Conservation (phyloP, 2,888 invertebrate species). For the Isotomurus palustris region DNA sequence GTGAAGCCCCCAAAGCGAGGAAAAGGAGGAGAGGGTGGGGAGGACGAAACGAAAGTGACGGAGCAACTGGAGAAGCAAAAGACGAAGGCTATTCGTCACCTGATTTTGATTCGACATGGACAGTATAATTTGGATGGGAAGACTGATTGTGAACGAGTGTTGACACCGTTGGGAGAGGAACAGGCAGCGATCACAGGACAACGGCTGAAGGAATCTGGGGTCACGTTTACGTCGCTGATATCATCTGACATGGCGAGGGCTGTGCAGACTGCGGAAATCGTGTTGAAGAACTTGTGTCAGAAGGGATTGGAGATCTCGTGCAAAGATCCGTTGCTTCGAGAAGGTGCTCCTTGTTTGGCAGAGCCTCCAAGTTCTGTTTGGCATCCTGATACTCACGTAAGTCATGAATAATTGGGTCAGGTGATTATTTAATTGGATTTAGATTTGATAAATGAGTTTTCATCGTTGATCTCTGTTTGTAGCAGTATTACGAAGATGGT, state of each 20-base stretch:
- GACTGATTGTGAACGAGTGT: slow-evolving; percentile 65
- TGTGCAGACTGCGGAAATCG: slow-evolving; percentile 81
- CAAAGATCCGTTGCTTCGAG: slow-evolving; percentile 72
- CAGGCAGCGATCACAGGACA: slow-evolving; percentile 85
- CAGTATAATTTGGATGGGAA: slow-evolving; percentile 77
- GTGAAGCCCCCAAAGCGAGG: slow-evolving; percentile 57
- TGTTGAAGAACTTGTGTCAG: slow-evolving; percentile 53
- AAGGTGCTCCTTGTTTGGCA: slow-evolving; percentile 91
- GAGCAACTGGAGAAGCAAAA: slow-evolving; percentile 61
- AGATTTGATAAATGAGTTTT: background rate
- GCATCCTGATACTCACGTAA: slow-evolving; percentile 75
- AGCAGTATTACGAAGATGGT: slow-evolving; percentile 91
- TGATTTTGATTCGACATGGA: slow-evolving; percentile 89
- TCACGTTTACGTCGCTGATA: slow-evolving; percentile 74
- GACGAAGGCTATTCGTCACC: slow-evolving; percentile 66
- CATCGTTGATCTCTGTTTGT: slow-evolving; percentile 44
- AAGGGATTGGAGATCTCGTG: slow-evolving; percentile 53
- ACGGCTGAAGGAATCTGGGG: slow-evolving; percentile 65
- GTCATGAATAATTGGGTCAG: no score
- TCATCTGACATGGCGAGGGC: slow-evolving; percentile 92
- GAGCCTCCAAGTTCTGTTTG: slow-evolving; percentile 81
- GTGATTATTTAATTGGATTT: no score
- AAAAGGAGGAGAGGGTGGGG: slow-evolving; percentile 23
- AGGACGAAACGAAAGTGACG: slow-evolving; percentile 64
- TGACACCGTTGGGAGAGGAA: slow-evolving; percentile 70